Percentiles rank a stretch among this genome's conserved stretches.
Evolutionary conservation across 2,888 invertebrate genomes (phyloP).

Genomic region (Laothoe populi): DNA sequence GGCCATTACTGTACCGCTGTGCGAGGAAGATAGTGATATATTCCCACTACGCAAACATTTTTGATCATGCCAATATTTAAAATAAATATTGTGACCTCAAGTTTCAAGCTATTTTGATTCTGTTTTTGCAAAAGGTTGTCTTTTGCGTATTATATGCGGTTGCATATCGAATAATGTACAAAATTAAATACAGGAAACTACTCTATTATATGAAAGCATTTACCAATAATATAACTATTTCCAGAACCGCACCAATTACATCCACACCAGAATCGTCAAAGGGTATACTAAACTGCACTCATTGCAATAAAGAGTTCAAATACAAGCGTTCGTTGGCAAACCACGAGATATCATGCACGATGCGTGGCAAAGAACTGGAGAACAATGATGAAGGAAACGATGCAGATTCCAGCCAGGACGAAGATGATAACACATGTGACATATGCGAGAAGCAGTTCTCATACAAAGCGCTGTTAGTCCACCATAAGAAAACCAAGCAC

Average conservation of each 20-base stretch:
- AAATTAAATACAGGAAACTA: too few species aligned
- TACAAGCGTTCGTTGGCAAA: constrained; percentile 4
- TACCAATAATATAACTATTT: constrained; percentile 1
- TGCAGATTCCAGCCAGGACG: constrained; percentile 72
- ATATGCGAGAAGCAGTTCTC: constrained; percentile 80
- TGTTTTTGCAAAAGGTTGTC: too few species aligned
- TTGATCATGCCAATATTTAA: too few species aligned
- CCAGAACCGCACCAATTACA: not conserved
- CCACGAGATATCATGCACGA: not conserved
- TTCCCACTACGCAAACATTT: too few species aligned
- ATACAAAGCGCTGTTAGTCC: constrained; percentile 68
- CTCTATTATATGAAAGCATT: not conserved
- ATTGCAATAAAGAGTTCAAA: constrained; percentile 12
- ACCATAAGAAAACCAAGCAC: constrained; percentile 77
- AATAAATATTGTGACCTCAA: too few species aligned
- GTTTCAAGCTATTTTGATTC: too few species aligned
- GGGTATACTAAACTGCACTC: not conserved
- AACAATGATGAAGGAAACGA: constrained; percentile 53
- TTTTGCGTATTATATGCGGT: too few species aligned
- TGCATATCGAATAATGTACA: too few species aligned
- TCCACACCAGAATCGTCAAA: not conserved
- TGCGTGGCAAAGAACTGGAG: constrained; percentile 31
- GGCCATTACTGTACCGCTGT: too few species aligned
- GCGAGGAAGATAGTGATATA: too few species aligned
- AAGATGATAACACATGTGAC: constrained; percentile 76